Base-by-base conservation (phyloP, 2,113 vertebrate genomes). In the Phoenicopterus ruber region DNA sequence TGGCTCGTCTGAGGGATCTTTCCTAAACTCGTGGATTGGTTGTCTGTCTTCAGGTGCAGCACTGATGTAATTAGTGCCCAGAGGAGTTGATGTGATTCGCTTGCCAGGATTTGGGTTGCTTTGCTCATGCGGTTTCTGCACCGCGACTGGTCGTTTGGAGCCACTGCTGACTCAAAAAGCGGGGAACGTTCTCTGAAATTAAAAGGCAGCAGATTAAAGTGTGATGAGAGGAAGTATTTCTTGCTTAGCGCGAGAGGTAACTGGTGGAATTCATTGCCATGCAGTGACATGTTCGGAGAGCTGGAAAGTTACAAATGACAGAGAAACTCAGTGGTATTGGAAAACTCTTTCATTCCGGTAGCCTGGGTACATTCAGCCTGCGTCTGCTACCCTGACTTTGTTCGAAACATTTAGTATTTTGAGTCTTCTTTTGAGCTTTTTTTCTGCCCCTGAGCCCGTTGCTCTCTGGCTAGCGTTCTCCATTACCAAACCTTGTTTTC, bases 311-410 rank as follows among this genome's bases (percentile, higher is more conserved):
- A 84, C 32, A 93, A 84, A 38, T 74, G 62, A n/a, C n/a, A n/a
- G n/a, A 47, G 29, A 69, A 95, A 66, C 11, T 72, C 44, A 18
- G 10, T 8, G 16, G 6, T 98, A 98, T 95, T 97, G 98, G 97
- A 98, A 98, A 98, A 98, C 90, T 94, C 82, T 96, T 98, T 98
- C 94, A 62, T 98, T 96, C 92, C 96, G 97, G 97, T 98, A 97
- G 98, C 83, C 90, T 98, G 96, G 98, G 98, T 98, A 97, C 62
- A 78, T 92, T 97, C 97, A 98, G 96, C 96, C 96, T 97, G 82
- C 81, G 93, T 98, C 97, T 98, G 96, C 97, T 96, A 97, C 93
- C 96, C 88, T 96, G 86, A 86, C 92, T 94, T 58, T 22, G 34
- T 44, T 70, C 1, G 2, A 94, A 85, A 50, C 2, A 29, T 32